Evolutionary conservation across 1,140 invertebrate species (phyloP), one percentile per base, ranked within the genome.

Genomic region (Bombus soroeensis): DNA sequence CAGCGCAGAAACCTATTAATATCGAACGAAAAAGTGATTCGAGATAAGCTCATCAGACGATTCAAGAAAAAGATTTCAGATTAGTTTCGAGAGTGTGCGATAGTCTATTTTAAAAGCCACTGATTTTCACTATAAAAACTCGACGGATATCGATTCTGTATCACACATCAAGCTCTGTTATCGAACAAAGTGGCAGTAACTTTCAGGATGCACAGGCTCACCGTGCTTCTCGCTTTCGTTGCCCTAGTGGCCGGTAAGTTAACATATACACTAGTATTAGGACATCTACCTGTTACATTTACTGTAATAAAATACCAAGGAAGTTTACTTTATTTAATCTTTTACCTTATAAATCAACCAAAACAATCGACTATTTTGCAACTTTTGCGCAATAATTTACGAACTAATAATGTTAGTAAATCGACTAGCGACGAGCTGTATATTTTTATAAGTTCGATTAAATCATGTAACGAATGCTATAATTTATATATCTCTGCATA

Each of bases 201-300:
- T 39, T 12, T 37, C 66, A 87, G 15, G 25, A 91, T 91, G 90
- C 47, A 43, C 12, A 84, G 88, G 3, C 66, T 83, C 9, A 2
- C 80, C n/a, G 71, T 64, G 1, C 53, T 90, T 25, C 39, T 86
- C 37, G 84, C 72, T 47, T 53, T 91, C 6, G 71, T 79, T 22
- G 87, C 70, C 47, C 2, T 86, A 41, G 80, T 43, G 34, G 57
- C 73, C 18, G 90, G 89, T 91, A 81, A 91, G 88, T 84, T 22
- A 53, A 53, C 47, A 0, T 18, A 6, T 22, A 8, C 47, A 22
- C 18, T 6, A 8, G 1, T 22, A 22, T 53, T 22, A 22, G 1
- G 0, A 53, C 18, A 22, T 18, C 6, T 62, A 10, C 12, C 28
- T 62, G 59, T 62, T n/a, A 28, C 59, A n/a, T n/a, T 28, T 64